Evolutionary conservation across 2,888 invertebrate genomes (phyloP).

Genomic region (Sarcophaga rosellei): DNA sequence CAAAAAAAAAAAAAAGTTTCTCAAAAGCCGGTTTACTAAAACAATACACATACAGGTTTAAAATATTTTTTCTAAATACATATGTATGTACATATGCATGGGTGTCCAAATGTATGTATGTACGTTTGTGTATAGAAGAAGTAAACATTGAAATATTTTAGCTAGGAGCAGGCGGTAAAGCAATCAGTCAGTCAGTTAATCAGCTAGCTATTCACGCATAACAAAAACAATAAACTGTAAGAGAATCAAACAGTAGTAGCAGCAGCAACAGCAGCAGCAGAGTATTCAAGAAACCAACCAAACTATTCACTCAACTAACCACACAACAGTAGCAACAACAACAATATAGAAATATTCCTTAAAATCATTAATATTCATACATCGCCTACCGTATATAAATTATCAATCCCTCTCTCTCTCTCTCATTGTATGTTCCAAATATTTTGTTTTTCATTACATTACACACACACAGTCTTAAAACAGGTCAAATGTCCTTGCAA

Average conservation of each 20-base stretch:
- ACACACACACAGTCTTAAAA: too few species aligned
- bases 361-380: too few species aligned
- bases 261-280: background rate
- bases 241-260: conserved; percentile 14
- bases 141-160: background rate
- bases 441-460: too few species aligned
- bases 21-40: conserved; percentile 63
- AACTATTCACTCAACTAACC: conserved; percentile 17
- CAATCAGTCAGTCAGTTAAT: conserved; percentile 17
- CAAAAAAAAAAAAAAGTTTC: conserved; percentile 41
- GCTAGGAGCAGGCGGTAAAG: conserved; percentile 4
- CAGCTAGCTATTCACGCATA: conserved; percentile 2
- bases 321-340: background rate
- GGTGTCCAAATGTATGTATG: background rate
- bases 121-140: background rate
- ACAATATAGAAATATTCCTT: too few species aligned
- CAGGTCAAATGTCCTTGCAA: too few species aligned
- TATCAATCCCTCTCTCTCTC: too few species aligned
- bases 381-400: too few species aligned
- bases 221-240: background rate
- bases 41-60: background rate
- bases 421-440: too few species aligned
- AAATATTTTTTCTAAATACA: too few species aligned
- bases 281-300: background rate
- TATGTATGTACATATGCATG: too few species aligned